phyloP scores from a whole-genome alignment of 2,113 vertebrate genomes.

The Toxostoma redivivum region DNA sequence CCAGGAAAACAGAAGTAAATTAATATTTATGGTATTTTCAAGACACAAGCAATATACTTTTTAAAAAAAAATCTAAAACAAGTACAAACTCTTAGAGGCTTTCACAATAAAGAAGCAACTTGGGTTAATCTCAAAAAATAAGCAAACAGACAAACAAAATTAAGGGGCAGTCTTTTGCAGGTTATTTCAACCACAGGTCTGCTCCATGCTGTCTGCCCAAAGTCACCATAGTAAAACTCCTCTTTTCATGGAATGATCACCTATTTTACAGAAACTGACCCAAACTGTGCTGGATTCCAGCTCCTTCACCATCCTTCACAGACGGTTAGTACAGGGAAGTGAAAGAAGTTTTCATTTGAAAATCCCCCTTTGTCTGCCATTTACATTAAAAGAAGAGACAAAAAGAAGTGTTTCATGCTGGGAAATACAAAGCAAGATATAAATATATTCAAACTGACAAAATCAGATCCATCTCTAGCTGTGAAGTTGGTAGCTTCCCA shows the following conservation, averaged over 20 bases:
- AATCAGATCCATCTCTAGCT: background rate
- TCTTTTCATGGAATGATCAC: background rate
- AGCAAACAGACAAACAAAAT: background rate
- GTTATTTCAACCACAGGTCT: background rate
- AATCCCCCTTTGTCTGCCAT: background rate
- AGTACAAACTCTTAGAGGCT: background rate
- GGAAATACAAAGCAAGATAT: background rate
- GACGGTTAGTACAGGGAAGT: background rate
- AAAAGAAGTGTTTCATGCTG: background rate
- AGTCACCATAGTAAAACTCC: background rate
- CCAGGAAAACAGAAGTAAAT: background rate
- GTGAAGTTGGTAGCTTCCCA: background rate
- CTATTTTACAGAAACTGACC: background rate
- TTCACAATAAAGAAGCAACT: background rate
- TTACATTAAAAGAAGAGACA: background rate
- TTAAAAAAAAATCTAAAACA: fast-evolving
- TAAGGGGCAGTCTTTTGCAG: background rate
- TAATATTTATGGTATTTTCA: background rate
- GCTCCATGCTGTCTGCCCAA: background rate
- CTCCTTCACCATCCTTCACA: background rate
- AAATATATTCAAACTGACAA: background rate
- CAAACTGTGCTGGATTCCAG: background rate
- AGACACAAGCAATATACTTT: background rate
- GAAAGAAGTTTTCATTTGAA: background rate
- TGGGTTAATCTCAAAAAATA: background rate